These are phyloP conservation scores for Hippoglossus hippoglossus DNA, from an alignment of 2,797 vertebrate genomes.

Conservation along the genomic window DNA sequence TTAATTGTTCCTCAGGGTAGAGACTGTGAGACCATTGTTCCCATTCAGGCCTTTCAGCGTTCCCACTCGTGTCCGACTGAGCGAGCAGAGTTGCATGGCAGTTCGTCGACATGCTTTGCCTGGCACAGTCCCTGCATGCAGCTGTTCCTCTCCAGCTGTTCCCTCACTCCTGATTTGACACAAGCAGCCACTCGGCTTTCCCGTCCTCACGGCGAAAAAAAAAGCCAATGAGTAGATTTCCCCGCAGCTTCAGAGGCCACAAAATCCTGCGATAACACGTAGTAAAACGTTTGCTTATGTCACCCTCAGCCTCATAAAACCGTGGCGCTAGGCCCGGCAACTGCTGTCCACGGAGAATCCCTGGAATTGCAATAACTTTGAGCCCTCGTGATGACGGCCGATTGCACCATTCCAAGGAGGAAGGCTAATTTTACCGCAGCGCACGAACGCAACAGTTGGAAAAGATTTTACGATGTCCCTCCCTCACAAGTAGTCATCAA, in stretches of 20 bases:
- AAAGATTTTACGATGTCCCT: conserved; percentile 44
- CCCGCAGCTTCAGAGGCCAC: conserved; percentile 17
- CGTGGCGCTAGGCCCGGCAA: conserved; percentile 11
- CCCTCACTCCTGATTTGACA: conserved; percentile 64
- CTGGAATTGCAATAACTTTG: conserved; percentile 52
- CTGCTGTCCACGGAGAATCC: conserved; percentile 52
- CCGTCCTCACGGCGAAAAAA: conserved; percentile 30
- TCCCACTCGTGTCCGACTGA: conserved; percentile 45
- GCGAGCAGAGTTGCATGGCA: conserved; percentile 57
- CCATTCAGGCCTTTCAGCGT: conserved; percentile 41
- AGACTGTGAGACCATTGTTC: conserved; percentile 28
- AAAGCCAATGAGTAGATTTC: conserved; percentile 37
- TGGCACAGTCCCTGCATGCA: conserved; percentile 61
- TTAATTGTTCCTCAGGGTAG: conserved; percentile 53
- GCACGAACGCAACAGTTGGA: conserved; percentile 32
- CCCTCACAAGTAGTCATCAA: conserved; percentile 54
- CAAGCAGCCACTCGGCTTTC: conserved; percentile 47
- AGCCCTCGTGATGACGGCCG: conserved; percentile 20
- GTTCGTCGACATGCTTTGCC: conserved; percentile 65
- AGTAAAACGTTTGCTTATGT: conserved; percentile 36
- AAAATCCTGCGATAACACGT: not conserved
- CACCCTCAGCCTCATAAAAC: conserved; percentile 44
- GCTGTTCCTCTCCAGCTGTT: conserved; percentile 71
- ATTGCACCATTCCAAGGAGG: conserved; percentile 39
- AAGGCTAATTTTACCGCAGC: conserved; percentile 42